phyloP scores from a whole-genome alignment of 1,140 invertebrate genomes.

The Leucophenga varia region DNA sequence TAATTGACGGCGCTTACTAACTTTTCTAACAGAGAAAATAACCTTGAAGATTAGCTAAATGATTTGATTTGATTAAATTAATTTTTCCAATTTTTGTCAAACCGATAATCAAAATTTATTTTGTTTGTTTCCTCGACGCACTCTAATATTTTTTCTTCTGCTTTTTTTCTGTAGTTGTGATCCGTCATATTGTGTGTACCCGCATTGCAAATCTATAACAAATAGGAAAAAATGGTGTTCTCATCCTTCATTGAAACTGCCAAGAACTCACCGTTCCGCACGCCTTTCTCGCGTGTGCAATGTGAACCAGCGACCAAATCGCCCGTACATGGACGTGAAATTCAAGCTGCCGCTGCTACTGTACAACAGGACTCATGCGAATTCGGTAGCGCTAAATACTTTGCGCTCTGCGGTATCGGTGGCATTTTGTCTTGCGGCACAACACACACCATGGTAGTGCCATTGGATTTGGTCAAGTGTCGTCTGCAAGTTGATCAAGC shows the following conservation, averaged over 20 bases:
- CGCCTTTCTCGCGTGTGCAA: slow-evolving; percentile 63
- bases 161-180: background rate
- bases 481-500: slow-evolving; percentile 72
- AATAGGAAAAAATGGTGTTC: slow-evolving; percentile 62
- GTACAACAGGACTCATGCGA: slow-evolving; percentile 76
- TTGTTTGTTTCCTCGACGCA: too few relatives aligned
- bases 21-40: too few relatives aligned
- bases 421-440: slow-evolving; percentile 91
- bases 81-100: too few relatives aligned
- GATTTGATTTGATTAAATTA: slow-evolving; percentile 39
- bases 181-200: too few relatives aligned
- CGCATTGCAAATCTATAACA: background rate
- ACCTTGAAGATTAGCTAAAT: too few relatives aligned
- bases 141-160: slow-evolving; percentile 15
- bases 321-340: slow-evolving; percentile 60
- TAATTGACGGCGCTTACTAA: slow-evolving; percentile 11
- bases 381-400: slow-evolving; percentile 92
- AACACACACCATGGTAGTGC: slow-evolving; percentile 83
- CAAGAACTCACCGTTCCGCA: slow-evolving; percentile 72
- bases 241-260: slow-evolving; percentile 71
- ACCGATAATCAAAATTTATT: too few relatives aligned
- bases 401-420: slow-evolving; percentile 90
- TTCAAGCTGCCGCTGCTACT: slow-evolving; percentile 63
- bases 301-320: slow-evolving; percentile 56
- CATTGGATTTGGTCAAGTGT: slow-evolving; percentile 94